Evolutionary conservation across 2,113 vertebrate species (phyloP).

Genomic region (Channa argus): DNA sequence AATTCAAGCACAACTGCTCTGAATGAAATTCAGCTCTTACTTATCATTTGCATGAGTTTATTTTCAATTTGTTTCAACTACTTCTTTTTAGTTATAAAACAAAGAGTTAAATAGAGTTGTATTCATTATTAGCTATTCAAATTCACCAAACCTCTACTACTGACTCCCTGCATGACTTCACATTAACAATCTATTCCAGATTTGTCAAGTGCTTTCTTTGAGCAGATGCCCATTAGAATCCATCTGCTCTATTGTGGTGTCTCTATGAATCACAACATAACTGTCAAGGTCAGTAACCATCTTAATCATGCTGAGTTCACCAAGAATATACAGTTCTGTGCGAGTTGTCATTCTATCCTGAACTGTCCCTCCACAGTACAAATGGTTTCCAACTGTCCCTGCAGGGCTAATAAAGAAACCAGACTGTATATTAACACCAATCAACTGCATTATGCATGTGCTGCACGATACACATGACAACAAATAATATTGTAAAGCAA

Average conservation of each 20-base stretch:
- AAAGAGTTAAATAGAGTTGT: constrained; percentile 18
- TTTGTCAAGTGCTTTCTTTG: constrained; percentile 56
- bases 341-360: constrained; percentile 54
- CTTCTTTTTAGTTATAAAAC: constrained; percentile 30
- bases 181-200: constrained; percentile 66
- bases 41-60: too few relatives aligned
- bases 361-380: constrained; percentile 46
- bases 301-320: constrained; percentile 63
- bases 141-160: constrained; percentile 34
- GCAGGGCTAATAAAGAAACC: constrained; percentile 12
- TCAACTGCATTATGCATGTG: constrained; percentile 20
- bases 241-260: constrained; percentile 65
- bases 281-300: constrained; percentile 70
- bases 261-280: constrained; percentile 69
- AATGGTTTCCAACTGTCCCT: constrained; percentile 58
- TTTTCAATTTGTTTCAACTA: constrained; percentile 20
- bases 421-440: constrained; percentile 36
- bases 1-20: not conserved
- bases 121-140: constrained; percentile 34
- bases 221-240: constrained; percentile 76
- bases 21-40: too few relatives aligned
- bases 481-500: constrained; percentile 28
- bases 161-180: constrained; percentile 65
- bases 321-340: constrained; percentile 29
- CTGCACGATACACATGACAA: constrained; percentile 48